Evolutionary conservation across 1,140 invertebrate species (phyloP), one percentile per base, ranked within the genome.

Genomic region (Fopius arisanus): DNA sequence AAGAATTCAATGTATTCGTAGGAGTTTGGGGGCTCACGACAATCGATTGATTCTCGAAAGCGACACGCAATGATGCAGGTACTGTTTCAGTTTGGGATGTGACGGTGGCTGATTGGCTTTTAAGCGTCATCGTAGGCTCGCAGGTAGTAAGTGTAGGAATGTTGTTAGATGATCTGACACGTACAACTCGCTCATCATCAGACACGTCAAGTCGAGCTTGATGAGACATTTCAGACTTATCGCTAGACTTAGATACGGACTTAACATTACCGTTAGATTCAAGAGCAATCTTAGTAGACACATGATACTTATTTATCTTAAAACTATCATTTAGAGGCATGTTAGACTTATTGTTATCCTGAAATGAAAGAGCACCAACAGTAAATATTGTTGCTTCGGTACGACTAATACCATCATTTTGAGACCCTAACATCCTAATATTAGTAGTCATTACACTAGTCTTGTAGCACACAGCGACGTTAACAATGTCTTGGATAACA

Each of bases 311-410:
- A 79, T 78, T 73, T 71, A 75, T 80, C 82, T 85, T 86, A 85
- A 83, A 85, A 84, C 82, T 87, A 88, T 79, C 80, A 79, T 86
- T 86, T 83, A 84, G 81, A 83, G 83, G 86, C 85, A 87, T 83
- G 80, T 87, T 86, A 86, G 82, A 86, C 83, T 86, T 87, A 88
- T 85, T 80, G 79, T 87, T 87, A 87, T 88, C 85, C 87, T 87
- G 87, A 87, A 87, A 87, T 86, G 84, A 88, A 88, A 87, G 87
- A 88, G 87, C 87, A 88, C 87, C 87, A 87, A 87, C 86, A 87
- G 86, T 88, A 86, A 83, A 87, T 82, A 87, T 88, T 88, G 87
- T 87, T 87, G 86, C 87, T 87, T 87, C 83, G 85, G 85, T 87
- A 87, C 83, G 81, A 82, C 83, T 86, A 88, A 88, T 87, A 88